Evolutionary conservation across 2,113 vertebrate species (phyloP).

Genomic region (Nipponia nippon): DNA sequence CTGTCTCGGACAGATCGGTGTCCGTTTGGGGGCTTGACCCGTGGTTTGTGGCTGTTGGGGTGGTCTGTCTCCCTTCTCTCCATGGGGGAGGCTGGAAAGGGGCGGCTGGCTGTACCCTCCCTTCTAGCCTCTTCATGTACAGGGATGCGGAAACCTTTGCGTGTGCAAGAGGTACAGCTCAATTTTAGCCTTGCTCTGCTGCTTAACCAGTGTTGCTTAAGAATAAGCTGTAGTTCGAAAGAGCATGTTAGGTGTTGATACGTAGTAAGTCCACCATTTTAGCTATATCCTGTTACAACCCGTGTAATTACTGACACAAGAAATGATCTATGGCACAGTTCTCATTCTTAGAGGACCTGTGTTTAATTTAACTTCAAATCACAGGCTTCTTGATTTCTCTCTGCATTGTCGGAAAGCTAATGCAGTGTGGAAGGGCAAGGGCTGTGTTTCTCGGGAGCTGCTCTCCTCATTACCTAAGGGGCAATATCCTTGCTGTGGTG

Average conservation of each 20-base stretch:
- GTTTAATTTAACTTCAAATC: background rate
- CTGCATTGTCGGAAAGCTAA: background rate
- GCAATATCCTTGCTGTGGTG: background rate
- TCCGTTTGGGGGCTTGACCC: background rate
- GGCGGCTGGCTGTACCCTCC: background rate
- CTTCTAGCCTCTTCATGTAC: background rate
- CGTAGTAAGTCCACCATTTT: background rate
- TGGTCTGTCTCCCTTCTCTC: background rate
- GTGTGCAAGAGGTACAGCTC: background rate
- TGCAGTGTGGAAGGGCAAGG: accelerated
- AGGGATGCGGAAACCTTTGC: background rate
- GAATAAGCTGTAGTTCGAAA: background rate
- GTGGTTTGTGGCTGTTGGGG: background rate
- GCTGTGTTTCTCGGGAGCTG: background rate
- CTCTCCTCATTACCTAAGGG: background rate
- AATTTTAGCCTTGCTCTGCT: background rate
- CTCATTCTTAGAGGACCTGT: background rate
- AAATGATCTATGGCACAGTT: background rate
- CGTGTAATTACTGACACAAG: background rate
- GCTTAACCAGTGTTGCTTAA: background rate
- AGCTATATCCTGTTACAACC: background rate
- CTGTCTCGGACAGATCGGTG: background rate
- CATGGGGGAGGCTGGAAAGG: background rate
- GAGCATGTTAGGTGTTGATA: background rate
- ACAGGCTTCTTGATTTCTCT: background rate